Evolutionary conservation across 2,113 vertebrate genomes (phyloP), one percentile per base, ranked within the genome.

Genomic region (Formicarius rufipectus): DNA sequence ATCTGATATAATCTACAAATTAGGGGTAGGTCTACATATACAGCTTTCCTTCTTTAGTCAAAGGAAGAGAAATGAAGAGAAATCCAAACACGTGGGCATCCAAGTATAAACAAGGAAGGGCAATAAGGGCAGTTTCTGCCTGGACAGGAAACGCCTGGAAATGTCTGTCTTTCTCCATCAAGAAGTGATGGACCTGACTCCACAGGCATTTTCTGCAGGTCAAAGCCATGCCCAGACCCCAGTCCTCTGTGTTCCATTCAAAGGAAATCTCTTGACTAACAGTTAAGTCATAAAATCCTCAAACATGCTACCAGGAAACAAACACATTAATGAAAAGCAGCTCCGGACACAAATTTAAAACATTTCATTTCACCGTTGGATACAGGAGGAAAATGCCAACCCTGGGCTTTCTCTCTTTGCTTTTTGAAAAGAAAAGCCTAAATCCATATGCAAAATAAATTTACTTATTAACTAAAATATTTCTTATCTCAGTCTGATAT

Each of bases 391-490:
- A 75, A 86, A 52, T 8, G 16, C 21, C 22, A 87, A 8, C 17
- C 13, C 30, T 67, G 56, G 67, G 45, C 27, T 72, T 78, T 35
- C 39, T 68, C 4, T 71, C 56, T 67, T 30, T 64, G 14, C 23
- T 23, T 88, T 56, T 63, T 39, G 30, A 63, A 44, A 1, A 73
- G 8, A 77, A 60, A 83, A 90, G 33, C 55, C 21, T 0, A 6
- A 78, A 17, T 56, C 60, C 19, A 18, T 12, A 13, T 8, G 45
- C 67, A 86, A 92, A 93, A 67, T 45, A 67, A 83, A 92, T 77
- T 64, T 76, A 63, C 52, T 88, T 71, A 81, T 80, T 90, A 95
- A 84, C 15, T 50, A 33, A 88, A 94, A 90, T 90, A 90, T 89
- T 92, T 74, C 68, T 78, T 84, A 25, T 77, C 56, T 83, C 86